Evolutionary conservation across 2,797 vertebrate genomes (phyloP).

Genomic region (Chloroceryle amazona): DNA sequence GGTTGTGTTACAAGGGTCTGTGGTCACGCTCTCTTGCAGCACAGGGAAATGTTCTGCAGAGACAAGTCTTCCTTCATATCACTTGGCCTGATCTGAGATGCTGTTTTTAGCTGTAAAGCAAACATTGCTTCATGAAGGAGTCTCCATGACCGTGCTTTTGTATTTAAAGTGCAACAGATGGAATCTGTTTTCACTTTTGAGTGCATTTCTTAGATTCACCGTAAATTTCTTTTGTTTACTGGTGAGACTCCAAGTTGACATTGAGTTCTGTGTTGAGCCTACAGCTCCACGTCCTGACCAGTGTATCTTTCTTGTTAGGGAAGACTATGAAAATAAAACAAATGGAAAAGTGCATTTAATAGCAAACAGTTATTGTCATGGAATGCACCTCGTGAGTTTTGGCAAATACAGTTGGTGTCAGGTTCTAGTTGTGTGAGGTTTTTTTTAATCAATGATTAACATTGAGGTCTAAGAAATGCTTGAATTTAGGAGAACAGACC

Average conservation of each 20-base stretch:
- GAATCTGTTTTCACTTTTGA: background rate
- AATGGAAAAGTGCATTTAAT: background rate
- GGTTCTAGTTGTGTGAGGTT: background rate
- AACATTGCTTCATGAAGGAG: background rate
- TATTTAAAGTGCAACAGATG: background rate
- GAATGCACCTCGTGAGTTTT: background rate
- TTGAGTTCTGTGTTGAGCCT: background rate
- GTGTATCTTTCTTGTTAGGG: background rate
- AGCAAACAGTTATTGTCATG: background rate
- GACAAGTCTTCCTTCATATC: background rate
- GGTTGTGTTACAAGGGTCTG: background rate
- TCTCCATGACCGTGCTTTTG: background rate
- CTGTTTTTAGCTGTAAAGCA: background rate
- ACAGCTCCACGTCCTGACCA: background rate
- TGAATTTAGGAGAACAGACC: background rate
- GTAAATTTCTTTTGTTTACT: background rate
- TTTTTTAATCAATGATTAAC: background rate
- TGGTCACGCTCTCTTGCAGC: accelerated
- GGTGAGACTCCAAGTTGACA: background rate
- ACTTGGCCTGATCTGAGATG: background rate
- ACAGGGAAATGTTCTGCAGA: background rate
- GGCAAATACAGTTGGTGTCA: background rate
- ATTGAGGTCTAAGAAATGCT: background rate
- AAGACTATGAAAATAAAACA: background rate
- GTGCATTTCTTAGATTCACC: background rate